Conservation (phyloP, 1,140 invertebrate genomes). For the Achatina immaculata region DNA sequence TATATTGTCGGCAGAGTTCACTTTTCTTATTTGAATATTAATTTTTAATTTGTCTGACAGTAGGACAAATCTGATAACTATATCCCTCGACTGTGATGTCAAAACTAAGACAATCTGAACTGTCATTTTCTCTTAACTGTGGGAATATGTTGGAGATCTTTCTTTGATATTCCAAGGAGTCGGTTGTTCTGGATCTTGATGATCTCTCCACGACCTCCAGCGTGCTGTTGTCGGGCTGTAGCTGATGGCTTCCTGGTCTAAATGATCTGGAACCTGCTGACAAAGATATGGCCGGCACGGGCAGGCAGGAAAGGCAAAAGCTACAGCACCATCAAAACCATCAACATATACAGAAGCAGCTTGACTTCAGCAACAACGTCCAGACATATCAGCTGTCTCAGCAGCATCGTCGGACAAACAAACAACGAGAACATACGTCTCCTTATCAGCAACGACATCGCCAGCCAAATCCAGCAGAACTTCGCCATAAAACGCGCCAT, state of each 20-base stretch:
- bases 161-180: no score
- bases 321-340: background rate
- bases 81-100: no score
- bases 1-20: no score
- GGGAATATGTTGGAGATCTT: no score
- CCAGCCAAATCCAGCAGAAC: background rate
- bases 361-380: no score
- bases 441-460: background rate
- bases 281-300: conserved; percentile 8
- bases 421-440: background rate
- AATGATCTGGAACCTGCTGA: conserved; percentile 22
- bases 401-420: background rate
- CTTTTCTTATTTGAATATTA: no score
- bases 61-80: no score
- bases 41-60: no score
- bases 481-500: background rate
- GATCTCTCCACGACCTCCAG: no score
- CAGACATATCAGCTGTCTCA: background rate
- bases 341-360: background rate
- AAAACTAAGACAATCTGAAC: no score
- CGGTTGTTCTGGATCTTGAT: no score
- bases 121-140: no score
- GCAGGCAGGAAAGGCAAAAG: conserved; percentile 6
- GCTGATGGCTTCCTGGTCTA: conserved; percentile 13
- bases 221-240: background rate